Conservation (phyloP, 37 sponge, comb jelly and placozoan genomes). For the Haliclona indistincta region DNA sequence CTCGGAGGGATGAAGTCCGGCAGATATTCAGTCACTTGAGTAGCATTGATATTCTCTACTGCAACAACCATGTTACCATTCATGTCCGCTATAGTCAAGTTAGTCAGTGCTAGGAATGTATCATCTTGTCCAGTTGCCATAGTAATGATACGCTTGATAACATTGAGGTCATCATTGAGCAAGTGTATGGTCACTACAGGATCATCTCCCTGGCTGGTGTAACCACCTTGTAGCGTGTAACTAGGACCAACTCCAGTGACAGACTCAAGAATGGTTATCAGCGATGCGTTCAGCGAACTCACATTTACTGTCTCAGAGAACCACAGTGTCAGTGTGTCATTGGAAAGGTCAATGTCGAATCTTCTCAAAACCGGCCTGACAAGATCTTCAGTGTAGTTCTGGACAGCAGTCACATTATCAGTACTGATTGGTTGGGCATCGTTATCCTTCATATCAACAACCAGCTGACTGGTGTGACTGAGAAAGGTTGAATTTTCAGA, state of each 20-base stretch:
- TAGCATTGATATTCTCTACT: constrained; percentile 33
- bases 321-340: constrained; percentile 59
- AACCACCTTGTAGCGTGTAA: constrained; percentile 73
- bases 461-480: constrained; percentile 30
- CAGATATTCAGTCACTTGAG: constrained; percentile 33
- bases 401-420: constrained; percentile 44
- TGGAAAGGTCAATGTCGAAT: constrained; percentile 73
- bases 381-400: constrained; percentile 33
- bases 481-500: constrained; percentile 53
- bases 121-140: constrained; percentile 39
- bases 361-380: constrained; percentile 42
- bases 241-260: constrained; percentile 19
- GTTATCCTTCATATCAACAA: constrained; percentile 77
- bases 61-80: constrained; percentile 50
- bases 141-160: constrained; percentile 50
- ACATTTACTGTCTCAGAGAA: constrained; percentile 88
- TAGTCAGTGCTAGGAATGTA: constrained; percentile 69
- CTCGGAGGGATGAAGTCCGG: constrained; percentile 54
- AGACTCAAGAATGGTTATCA: constrained; percentile 56
- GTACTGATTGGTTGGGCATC: constrained; percentile 27
- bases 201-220: constrained; percentile 32
- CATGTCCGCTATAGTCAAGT: constrained; percentile 72
- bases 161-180: constrained; percentile 68
- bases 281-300: constrained; percentile 63
- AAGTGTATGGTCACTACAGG: constrained; percentile 47